Evolutionary conservation across 2,113 vertebrate genomes (phyloP), one percentile per base, ranked within the genome.

Genomic region (Zapus hudsonius): DNA sequence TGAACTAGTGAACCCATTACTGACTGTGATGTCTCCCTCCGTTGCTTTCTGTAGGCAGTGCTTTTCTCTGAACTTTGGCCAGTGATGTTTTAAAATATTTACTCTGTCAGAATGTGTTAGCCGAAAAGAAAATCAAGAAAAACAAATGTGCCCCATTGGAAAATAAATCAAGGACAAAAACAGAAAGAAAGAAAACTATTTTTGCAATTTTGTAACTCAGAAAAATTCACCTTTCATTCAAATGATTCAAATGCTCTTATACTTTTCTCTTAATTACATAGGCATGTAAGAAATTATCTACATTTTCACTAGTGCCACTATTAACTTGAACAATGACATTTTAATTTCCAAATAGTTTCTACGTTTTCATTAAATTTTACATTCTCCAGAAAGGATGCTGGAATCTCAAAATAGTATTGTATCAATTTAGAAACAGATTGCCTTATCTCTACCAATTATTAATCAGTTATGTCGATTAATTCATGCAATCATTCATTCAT

Each of bases 61-160:
- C n/a, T 91, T 96, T 96, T 55, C 61, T 89, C 22, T 59, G 73
- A 96, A 90, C 1, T 90, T 55, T 96, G 55, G 96, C 64, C 93
- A n/a, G 78, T 44, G 11, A 85, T 78, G 15, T 33, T 95, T 96
- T 96, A 92, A 59, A 78, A 89, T 94, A 11, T 84, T 96, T 93
- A 73, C 3, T 91, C 87, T 95, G 78, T 42, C 59, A 84, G 74
- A 47, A 23, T 84, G 31, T 59, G 0, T 95, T 82, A 94, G 75
- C 23, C 57, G 4, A 13, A 75, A 15, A 89, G 95, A 89, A 75
- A 89, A 84, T 74, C n/a, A 87, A 91, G 42, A 3, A 0, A 69
- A 38, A 23, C 92, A 57, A 55, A 75, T 61, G 1, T 13, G 80
- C 23, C 47, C n/a, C 22, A 64, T 33, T 66, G 33, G 72, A 57